phyloP scores from a whole-genome alignment of 2,888 invertebrate genomes.

The Steinernema scapterisci region DNA sequence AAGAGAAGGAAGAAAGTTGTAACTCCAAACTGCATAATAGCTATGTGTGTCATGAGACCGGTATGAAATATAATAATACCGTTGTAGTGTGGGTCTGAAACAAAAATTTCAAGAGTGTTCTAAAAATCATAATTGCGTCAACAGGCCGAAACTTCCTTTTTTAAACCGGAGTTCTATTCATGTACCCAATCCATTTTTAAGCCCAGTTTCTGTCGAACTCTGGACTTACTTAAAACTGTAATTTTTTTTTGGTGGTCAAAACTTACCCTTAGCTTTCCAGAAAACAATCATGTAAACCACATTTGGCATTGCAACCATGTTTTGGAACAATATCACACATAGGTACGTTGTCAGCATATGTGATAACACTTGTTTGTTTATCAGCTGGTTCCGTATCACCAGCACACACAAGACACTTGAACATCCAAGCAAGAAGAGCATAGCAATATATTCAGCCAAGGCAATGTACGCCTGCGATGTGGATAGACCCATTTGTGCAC shows the following conservation, averaged over 20 bases:
- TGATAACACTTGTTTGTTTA: neutral
- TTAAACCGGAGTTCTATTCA: neutral
- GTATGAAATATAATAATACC: slow-evolving; percentile 2
- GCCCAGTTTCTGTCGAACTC: no score
- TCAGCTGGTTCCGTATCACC: neutral
- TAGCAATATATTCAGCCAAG: slow-evolving; percentile 2
- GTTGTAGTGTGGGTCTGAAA: slow-evolving; percentile 6
- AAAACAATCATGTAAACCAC: neutral
- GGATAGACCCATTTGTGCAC: neutral
- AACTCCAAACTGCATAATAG: neutral
- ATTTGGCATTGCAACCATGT: neutral
- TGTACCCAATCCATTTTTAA: no score
- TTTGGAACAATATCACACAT: neutral
- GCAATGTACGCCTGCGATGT: neutral
- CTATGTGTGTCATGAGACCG: neutral
- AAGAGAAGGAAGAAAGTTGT: slow-evolving; percentile 23
- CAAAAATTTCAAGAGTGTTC: no score
- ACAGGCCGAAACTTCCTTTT: neutral
- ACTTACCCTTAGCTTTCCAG: neutral
- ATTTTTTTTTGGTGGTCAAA: no score
- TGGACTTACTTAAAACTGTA: no score
- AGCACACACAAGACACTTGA: neutral
- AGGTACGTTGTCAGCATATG: slow-evolving; percentile 15
- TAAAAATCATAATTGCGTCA: neutral
- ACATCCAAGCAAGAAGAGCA: neutral